Percentiles rank a stretch among this genome's conserved stretches.
phyloP scores from a whole-genome alignment of 2,113 vertebrate species.

The Zingel zingel region DNA sequence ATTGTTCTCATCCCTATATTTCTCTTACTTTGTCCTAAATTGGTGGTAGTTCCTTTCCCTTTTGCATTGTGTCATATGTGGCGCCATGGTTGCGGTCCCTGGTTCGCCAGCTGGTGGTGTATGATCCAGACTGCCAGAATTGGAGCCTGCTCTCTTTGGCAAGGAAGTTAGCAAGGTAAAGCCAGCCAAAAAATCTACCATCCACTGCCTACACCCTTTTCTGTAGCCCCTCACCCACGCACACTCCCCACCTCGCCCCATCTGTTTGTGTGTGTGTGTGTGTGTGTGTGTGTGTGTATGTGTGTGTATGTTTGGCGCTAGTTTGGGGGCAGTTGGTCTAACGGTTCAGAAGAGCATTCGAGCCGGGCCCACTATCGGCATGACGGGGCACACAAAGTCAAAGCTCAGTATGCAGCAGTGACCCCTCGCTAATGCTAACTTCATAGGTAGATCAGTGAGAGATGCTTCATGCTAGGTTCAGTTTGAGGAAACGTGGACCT shows the following conservation, averaged over 20 bases:
- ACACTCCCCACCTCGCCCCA: constrained; percentile 65
- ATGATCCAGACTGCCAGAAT: constrained; percentile 63
- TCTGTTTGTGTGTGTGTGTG: constrained; percentile 68
- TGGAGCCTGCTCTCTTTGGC: constrained; percentile 68
- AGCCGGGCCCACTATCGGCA: constrained; percentile 63
- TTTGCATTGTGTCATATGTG: constrained; percentile 42
- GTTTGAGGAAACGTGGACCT: constrained; percentile 20
- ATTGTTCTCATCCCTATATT: not conserved
- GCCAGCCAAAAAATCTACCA: constrained; percentile 57
- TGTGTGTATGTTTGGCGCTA: constrained; percentile 39
- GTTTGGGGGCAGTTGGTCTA: constrained; percentile 68
- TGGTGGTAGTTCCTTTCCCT: not conserved
- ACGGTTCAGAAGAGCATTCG: constrained; percentile 59
- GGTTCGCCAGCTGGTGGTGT: constrained; percentile 69
- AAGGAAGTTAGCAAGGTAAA: constrained; percentile 52
- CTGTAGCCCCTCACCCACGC: constrained; percentile 60
- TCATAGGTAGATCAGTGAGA: constrained; percentile 10
- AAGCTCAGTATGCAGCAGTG: constrained; percentile 12
- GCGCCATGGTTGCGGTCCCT: constrained; percentile 39
- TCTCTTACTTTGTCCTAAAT: not conserved
- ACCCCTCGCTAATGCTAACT: constrained; percentile 55
- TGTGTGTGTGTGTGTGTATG: constrained; percentile 36
- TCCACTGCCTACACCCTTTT: constrained; percentile 43
- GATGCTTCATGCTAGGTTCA: constrained; percentile 39
- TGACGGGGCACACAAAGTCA: constrained; percentile 46